phyloP scores from a whole-genome alignment of 2,888 invertebrate species.

The Gymnosoma rotundatum region DNA sequence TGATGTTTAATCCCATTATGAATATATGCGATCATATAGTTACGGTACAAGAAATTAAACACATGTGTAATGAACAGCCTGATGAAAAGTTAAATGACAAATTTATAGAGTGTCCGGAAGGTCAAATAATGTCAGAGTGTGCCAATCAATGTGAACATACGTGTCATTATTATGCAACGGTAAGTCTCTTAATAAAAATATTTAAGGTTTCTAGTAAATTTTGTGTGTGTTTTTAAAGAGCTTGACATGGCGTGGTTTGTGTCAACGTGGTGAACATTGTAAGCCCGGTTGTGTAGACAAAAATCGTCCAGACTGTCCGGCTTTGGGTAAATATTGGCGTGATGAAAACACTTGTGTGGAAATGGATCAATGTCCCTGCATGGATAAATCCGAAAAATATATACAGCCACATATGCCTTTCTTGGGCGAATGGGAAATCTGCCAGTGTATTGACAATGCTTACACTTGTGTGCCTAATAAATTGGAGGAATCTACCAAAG shows the following conservation, averaged over 20 bases:
- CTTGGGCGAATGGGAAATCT: slow-evolving; percentile 85
- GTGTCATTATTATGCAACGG: slow-evolving; percentile 86
- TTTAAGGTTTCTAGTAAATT: background rate
- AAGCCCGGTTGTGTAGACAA: slow-evolving; percentile 80
- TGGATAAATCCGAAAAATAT: slow-evolving; percentile 85
- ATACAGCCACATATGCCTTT: slow-evolving; percentile 88
- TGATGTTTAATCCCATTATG: slow-evolving; percentile 86
- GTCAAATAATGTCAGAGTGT: slow-evolving; percentile 86
- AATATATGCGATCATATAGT: slow-evolving; percentile 87
- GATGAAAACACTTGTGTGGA: slow-evolving; percentile 89
- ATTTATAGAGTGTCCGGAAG: slow-evolving; percentile 78
- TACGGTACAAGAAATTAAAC: slow-evolving; percentile 84
- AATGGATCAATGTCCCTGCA: slow-evolving; percentile 89
- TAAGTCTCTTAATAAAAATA: slow-evolving; percentile 43
- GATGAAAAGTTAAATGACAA: slow-evolving; percentile 59
- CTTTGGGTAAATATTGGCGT: slow-evolving; percentile 85
- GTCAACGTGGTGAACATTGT: slow-evolving; percentile 78
- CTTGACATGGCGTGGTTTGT: slow-evolving; percentile 78
- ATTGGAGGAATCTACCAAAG: slow-evolving; percentile 60
- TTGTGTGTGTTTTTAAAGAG: slow-evolving; percentile 67
- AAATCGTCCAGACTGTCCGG: slow-evolving; percentile 83
- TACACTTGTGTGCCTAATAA: slow-evolving; percentile 84
- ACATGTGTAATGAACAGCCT: slow-evolving; percentile 83
- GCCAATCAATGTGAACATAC: slow-evolving; percentile 88
- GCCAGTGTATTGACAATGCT: slow-evolving; percentile 91